Percentiles rank a stretch among this genome's conserved stretches.
Evolutionary conservation across 2,888 invertebrate species (phyloP).

Genomic region (Dendrolimus pini): DNA sequence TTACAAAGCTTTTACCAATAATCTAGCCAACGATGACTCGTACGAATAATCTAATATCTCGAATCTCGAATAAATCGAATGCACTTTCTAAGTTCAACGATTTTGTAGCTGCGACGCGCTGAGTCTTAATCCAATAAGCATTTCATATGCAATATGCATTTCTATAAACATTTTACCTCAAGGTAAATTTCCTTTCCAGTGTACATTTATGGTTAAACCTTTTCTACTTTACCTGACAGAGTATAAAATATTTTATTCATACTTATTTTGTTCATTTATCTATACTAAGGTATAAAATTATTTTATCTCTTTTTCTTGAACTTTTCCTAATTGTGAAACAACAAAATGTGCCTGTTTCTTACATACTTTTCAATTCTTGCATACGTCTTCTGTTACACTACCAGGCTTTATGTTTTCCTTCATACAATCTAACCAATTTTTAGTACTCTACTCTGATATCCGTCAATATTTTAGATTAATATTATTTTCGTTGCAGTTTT

Average conservation of each 20-base stretch:
- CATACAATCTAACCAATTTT: too few species aligned
- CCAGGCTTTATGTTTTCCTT: too few species aligned
- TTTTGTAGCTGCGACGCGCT: neutral
- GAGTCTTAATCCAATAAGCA: neutral
- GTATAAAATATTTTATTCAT: neutral
- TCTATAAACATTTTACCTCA: neutral
- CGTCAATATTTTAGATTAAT: too few species aligned
- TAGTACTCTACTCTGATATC: too few species aligned
- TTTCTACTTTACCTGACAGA: neutral
- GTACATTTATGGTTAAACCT: neutral
- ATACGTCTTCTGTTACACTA: too few species aligned
- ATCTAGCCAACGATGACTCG: neutral
- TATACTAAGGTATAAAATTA: too few species aligned
- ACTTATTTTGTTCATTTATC: too few species aligned
- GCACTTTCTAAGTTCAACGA: neutral
- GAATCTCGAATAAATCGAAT: neutral
- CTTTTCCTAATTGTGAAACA: too few species aligned
- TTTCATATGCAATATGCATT: neutral
- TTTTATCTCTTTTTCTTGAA: too few species aligned
- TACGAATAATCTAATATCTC: neutral
- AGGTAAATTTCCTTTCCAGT: neutral
- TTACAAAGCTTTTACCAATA: constrained; percentile 1
- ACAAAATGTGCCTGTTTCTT: too few species aligned
- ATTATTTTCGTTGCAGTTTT: too few species aligned
- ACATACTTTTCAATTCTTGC: too few species aligned